Evolutionary conservation across 2,797 vertebrate species (phyloP), one percentile per base, ranked within the genome.

Genomic region (Phoxinus dragarum): DNA sequence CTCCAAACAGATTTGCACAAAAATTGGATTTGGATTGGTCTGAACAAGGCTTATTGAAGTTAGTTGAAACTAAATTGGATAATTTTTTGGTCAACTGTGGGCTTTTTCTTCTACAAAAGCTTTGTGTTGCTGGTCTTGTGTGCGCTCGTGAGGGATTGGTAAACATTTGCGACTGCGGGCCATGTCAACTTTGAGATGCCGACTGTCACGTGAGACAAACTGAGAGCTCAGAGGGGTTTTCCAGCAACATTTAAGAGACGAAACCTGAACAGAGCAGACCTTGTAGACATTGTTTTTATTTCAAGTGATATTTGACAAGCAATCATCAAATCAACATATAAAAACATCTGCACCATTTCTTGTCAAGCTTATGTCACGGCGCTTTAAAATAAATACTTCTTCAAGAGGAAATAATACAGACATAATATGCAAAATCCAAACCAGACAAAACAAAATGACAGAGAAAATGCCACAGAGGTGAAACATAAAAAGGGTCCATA

Each of bases 321-420:
- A 96, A 93, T 95, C 94, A 93, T 95, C 92, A 93, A 85, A 93
- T 94, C 90, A 92, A 95, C 93, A 93, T 93, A 93, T 93, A 94
- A 94, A 94, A 95, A 95, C 92, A 91, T 91, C 92, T 93, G 89
- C 82, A 89, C 93, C 93, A 91, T 87, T 83, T 91, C 88, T 87
- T 87, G 84, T 86, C 84, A 91, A 93, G 94, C 88, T 91, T 90
- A 93, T 89, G 90, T 21, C 83, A 92, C 72, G 92, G 94, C 91
- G 91, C 90, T 86, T 93, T 93, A 94, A 96, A 96, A 96, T 96
- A 96, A 96, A 96, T 96, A 96, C 94, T 94, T 94, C 93, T 49
- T 90, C 73, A 94, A 94, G 91, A 94, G 92, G 92, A 93, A 94
- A 95, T 92, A 95, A 94, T 94, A 94, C 93, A 94, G 93, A 95